Percentiles rank a stretch among this genome's conserved stretches.
Evolutionary conservation across 2,113 vertebrate species (phyloP).

Genomic region (Ancistrus triradiatus): DNA sequence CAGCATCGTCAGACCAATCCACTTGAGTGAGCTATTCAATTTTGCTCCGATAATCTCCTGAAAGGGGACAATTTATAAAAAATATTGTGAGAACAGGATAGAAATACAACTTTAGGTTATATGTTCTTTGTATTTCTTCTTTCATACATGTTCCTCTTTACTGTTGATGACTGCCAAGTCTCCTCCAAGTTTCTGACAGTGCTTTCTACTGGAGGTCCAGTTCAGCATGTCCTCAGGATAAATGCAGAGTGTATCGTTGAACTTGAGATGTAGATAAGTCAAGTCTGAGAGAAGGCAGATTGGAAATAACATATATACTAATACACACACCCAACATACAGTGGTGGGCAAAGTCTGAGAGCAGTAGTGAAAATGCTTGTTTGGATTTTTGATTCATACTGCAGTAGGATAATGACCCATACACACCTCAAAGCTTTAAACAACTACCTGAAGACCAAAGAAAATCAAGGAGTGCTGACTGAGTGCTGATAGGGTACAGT

Average conservation of each 20-base stretch:
- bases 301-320: neutral
- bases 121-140: neutral
- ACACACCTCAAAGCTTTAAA: too few relatives aligned
- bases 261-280: neutral
- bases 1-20: conserved; percentile 33
- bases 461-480: too few relatives aligned
- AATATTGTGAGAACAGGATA: neutral
- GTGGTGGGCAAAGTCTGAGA: too few relatives aligned
- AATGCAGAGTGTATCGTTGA: conserved; percentile 15
- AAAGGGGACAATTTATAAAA: neutral
- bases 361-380: too few relatives aligned
- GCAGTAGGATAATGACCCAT: too few relatives aligned
- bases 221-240: neutral
- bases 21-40: neutral
- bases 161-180: conserved; percentile 35
- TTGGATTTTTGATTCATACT: too few relatives aligned
- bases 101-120: neutral
- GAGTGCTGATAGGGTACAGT: too few relatives aligned
- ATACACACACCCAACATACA: too few relatives aligned
- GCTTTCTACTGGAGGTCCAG: conserved; percentile 18
- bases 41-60: conserved; percentile 11
- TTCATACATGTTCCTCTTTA: conserved; percentile 27
- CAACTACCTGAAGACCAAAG: too few relatives aligned
- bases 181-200: conserved; percentile 23
- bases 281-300: neutral